phyloP scores from a whole-genome alignment of 2,113 vertebrate genomes.

The Anas platyrhynchos region DNA sequence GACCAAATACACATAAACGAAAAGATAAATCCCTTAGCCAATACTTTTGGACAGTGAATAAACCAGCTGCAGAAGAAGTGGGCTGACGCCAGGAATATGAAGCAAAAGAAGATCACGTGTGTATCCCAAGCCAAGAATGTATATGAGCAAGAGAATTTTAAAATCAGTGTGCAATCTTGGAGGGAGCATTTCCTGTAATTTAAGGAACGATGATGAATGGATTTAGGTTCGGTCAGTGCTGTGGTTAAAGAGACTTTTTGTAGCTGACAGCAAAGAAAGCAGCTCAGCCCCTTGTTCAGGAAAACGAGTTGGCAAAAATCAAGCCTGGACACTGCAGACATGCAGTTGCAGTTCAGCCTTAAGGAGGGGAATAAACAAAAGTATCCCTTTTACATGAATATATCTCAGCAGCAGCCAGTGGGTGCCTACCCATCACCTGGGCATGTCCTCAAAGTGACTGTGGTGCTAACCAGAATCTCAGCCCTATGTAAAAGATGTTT shows the following conservation, averaged over 20 bases:
- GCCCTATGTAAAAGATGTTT: background rate
- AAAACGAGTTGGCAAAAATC: slow-evolving; percentile 24
- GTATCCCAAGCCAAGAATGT: slow-evolving; percentile 47
- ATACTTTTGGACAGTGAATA: slow-evolving; percentile 74
- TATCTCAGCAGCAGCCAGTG: background rate
- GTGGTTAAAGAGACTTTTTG: slow-evolving; percentile 35
- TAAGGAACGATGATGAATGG: slow-evolving; percentile 51
- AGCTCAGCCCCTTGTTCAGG: background rate
- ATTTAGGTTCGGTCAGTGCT: slow-evolving; percentile 53
- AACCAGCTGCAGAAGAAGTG: slow-evolving; percentile 70
- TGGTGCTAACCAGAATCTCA: background rate
- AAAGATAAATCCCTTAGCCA: slow-evolving; percentile 58
- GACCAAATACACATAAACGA: slow-evolving; percentile 55
- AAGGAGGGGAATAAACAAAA: slow-evolving; percentile 29
- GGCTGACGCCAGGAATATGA: slow-evolving; percentile 62
- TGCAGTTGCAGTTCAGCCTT: background rate
- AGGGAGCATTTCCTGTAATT: slow-evolving; percentile 54
- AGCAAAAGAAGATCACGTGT: slow-evolving; percentile 40
- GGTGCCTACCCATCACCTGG: background rate
- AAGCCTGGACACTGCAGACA: background rate
- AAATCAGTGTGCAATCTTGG: slow-evolving; percentile 47
- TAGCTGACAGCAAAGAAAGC: slow-evolving; percentile 53
- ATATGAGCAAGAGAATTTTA: slow-evolving; percentile 55
- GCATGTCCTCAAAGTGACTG: background rate
- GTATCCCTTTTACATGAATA: background rate